Conservation (phyloP, 1,140 invertebrate genomes). For the Penaeus chinensis region DNA sequence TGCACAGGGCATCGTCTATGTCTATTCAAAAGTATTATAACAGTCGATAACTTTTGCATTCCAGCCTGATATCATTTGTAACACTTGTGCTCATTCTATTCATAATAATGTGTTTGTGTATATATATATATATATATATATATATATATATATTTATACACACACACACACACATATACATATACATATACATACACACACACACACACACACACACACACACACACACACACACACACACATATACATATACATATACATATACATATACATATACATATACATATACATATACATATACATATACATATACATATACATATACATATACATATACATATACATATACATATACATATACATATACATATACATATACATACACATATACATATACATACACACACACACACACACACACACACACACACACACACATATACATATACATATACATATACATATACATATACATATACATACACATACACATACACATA, state of each 20-base stretch:
- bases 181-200: neutral
- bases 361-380: too few relatives aligned
- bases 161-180: neutral
- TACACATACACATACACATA: neutral
- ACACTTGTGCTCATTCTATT: too few relatives aligned
- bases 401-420: neutral
- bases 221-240: neutral
- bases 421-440: neutral
- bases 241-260: neutral
- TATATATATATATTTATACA: neutral
- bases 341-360: neutral
- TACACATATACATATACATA: neutral
- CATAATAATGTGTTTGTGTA: neutral
- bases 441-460: neutral
- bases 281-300: neutral
- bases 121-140: neutral
- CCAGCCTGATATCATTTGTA: too few relatives aligned
- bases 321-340: neutral
- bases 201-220: neutral
- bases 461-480: conserved; percentile 3
- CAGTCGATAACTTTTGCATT: too few relatives aligned
- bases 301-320: neutral
- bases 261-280: neutral
- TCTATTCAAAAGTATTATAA: too few relatives aligned
- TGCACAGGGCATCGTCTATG: too few relatives aligned